Conservation (phyloP, 2,797 vertebrate genomes). For the Paratrypauchen microcephalus region DNA sequence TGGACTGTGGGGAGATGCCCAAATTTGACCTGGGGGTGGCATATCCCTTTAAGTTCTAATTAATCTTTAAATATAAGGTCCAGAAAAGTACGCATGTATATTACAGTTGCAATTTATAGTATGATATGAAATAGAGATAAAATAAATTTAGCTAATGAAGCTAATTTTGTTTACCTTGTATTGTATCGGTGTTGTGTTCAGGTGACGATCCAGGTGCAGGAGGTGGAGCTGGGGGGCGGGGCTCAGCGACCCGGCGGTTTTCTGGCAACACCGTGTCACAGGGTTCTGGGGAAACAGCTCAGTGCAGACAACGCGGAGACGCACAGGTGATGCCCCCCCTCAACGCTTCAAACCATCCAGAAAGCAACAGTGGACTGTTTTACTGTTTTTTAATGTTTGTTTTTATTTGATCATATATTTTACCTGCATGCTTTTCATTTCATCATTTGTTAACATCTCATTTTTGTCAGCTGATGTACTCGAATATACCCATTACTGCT, state of each 20-base stretch:
- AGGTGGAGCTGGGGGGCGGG: constrained; percentile 80
- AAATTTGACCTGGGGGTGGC: too few relatives aligned
- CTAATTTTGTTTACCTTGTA: not conserved
- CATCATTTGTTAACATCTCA: not conserved
- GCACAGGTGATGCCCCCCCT: constrained; percentile 85
- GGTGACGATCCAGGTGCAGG: constrained; percentile 94
- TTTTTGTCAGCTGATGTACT: not conserved
- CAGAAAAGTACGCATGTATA: too few relatives aligned
- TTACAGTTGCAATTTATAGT: too few relatives aligned
- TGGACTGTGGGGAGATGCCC: too few relatives aligned
- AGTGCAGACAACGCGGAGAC: constrained; percentile 95
- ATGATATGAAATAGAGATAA: too few relatives aligned
- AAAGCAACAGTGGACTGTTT: constrained; percentile 31
- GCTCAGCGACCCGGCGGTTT: constrained; percentile 80
- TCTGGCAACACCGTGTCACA: constrained; percentile 86
- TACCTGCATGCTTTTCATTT: not conserved
- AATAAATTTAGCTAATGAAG: too few relatives aligned
- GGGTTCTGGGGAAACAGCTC: constrained; percentile 95
- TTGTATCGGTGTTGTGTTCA: constrained; percentile 41
- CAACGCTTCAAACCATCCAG: constrained; percentile 14
- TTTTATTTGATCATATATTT: not conserved
- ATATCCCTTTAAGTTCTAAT: too few relatives aligned
- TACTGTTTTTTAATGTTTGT: constrained; percentile 10
- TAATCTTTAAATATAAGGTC: too few relatives aligned
- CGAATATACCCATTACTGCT: not conserved